Conservation (phyloP, 2,888 invertebrate genomes). For the Rhamphomyia laevipes region DNA sequence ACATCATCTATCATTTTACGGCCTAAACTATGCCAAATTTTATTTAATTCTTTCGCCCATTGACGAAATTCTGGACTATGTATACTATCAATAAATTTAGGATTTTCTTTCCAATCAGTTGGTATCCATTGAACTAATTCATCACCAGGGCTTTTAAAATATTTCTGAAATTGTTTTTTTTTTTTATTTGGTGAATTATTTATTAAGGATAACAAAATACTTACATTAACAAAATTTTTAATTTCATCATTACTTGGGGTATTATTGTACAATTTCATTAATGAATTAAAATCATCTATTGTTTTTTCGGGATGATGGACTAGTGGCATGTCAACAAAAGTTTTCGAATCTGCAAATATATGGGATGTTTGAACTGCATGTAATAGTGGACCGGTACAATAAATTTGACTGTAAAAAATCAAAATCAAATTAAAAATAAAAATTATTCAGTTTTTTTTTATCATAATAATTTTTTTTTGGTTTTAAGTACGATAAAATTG, state of each 20-base stretch:
- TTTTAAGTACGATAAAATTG: too few relatives aligned
- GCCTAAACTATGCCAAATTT: conserved; percentile 57
- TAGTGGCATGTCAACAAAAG: conserved; percentile 76
- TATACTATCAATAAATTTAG: conserved; percentile 47
- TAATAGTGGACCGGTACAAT: conserved; percentile 62
- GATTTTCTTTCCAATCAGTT: conserved; percentile 56
- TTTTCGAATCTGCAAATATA: conserved; percentile 68
- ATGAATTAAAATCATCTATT: conserved; percentile 44
- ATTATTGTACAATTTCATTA: conserved; percentile 37
- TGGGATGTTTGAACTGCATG: conserved; percentile 66
- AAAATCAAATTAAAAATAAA: too few relatives aligned
- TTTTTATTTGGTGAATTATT: too few relatives aligned
- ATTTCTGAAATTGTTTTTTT: conserved; percentile 9
- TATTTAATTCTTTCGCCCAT: conserved; percentile 58
- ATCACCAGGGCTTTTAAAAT: conserved; percentile 51
- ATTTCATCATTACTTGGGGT: conserved; percentile 15
- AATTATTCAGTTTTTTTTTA: too few relatives aligned
- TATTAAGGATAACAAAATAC: neutral
- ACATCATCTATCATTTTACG: conserved; percentile 59
- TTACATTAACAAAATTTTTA: conserved; percentile 21
- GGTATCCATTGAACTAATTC: conserved; percentile 59
- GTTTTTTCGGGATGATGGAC: conserved; percentile 50
- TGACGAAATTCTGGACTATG: conserved; percentile 49
- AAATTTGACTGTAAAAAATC: conserved; percentile 49
- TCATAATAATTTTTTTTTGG: too few relatives aligned